phyloP scores from a whole-genome alignment of 2,797 vertebrate genomes.

The Champsocephalus esox region DNA sequence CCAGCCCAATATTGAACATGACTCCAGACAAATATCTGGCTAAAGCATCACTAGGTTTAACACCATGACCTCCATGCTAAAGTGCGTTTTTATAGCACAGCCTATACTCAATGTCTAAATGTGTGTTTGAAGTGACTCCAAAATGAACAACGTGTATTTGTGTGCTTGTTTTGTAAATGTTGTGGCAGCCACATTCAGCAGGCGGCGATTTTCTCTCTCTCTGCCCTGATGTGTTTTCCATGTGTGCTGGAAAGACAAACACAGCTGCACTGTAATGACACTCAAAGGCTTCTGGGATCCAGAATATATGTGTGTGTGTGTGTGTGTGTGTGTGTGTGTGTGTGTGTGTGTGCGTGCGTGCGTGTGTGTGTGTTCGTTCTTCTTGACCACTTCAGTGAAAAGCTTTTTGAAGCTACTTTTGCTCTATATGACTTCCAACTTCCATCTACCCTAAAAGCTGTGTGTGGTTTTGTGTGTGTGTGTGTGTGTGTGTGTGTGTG shows the following conservation, averaged over 20 bases:
- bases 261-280: conserved; percentile 87
- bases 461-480: conserved; percentile 9
- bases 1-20: conserved; percentile 62
- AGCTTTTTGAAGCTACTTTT: conserved; percentile 58
- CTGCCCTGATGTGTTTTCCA: conserved; percentile 81
- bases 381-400: conserved; percentile 75
- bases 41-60: conserved; percentile 52
- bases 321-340: conserved; percentile 21
- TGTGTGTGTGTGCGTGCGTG: no score
- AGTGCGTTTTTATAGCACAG: conserved; percentile 49
- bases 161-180: conserved; percentile 57
- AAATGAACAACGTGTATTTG: conserved; percentile 55
- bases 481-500: neutral
- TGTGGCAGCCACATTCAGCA: conserved; percentile 58
- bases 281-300: conserved; percentile 80
- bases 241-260: conserved; percentile 85
- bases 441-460: conserved; percentile 1
- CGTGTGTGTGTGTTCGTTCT: conserved; percentile 17
- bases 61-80: conserved; percentile 35
- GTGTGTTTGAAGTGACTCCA: conserved; percentile 65
- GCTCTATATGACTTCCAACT: conserved; percentile 10
- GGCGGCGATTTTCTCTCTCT: conserved; percentile 47
- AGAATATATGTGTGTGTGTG: conserved; percentile 32
- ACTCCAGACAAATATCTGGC: conserved; percentile 57
- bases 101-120: conserved; percentile 56